A percentile compares a stretch with the other conserved stretches of the same genome.
These are phyloP conservation scores for Chascanopsetta lugubris DNA, from an alignment of 2,113 vertebrate species.

Conservation along the genomic window DNA sequence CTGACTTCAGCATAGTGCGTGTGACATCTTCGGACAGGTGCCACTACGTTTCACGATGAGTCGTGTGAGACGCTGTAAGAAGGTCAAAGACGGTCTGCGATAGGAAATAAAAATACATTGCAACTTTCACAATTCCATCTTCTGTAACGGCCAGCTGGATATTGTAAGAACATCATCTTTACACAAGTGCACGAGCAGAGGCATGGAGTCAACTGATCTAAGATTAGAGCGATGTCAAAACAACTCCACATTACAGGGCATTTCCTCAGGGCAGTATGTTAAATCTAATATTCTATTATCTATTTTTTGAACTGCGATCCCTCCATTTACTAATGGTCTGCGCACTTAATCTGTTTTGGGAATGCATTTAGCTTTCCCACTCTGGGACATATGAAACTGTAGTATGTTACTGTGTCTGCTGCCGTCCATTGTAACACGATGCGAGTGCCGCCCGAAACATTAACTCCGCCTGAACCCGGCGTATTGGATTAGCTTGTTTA, in stretches of 20 bases:
- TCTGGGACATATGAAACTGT: slow-evolving; percentile 7
- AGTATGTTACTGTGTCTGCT: slow-evolving; percentile 18
- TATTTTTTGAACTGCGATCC: background rate
- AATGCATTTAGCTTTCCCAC: background rate
- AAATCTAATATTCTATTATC: background rate
- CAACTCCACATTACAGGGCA: too few relatives aligned
- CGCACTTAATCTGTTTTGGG: background rate
- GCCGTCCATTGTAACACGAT: slow-evolving; percentile 43
- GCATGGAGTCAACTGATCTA: too few relatives aligned
- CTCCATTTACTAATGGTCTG: background rate
- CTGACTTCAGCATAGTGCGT: too few relatives aligned
- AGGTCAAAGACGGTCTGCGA: background rate
- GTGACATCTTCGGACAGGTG: too few relatives aligned
- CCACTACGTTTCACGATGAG: too few relatives aligned
- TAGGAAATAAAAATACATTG: too few relatives aligned
- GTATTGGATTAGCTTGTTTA: slow-evolving; percentile 38
- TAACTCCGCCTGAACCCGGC: slow-evolving; percentile 39
- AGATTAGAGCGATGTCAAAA: background rate
- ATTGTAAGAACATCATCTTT: too few relatives aligned
- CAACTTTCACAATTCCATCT: too few relatives aligned
- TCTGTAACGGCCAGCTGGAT: too few relatives aligned
- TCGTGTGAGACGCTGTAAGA: background rate
- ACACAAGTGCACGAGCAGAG: too few relatives aligned
- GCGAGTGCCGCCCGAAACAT: slow-evolving; percentile 19
- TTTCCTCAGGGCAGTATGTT: background rate